Evolutionary conservation across 2,797 vertebrate species (phyloP), one percentile per base, ranked within the genome.

Genomic region (Spinus olivaceus): DNA sequence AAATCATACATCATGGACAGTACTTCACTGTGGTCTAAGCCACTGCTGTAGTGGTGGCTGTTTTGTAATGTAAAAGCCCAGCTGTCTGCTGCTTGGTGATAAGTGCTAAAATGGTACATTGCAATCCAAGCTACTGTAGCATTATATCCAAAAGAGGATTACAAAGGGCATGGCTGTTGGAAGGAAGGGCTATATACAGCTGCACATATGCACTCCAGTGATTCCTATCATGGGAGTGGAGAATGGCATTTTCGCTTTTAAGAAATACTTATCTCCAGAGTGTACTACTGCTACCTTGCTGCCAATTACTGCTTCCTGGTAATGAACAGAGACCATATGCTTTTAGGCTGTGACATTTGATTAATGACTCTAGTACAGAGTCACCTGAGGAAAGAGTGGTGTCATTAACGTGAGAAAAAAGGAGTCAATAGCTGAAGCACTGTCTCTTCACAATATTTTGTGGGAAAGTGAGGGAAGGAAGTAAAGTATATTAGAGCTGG

Each of bases 51-150:
- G 32, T 10, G 6, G 23, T 72, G 76, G 47, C 50, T 81, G 47
- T 66, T 93, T 83, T 81, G 81, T 81, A 25, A 72, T 35, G 50
- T n/a, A 87, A 93, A 92, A 92, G 50, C 57, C 41, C 72, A 81
- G 41, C 61, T 96, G 89, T 70, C 91, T 96, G 94, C 89, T 96
- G 60, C 79, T 69, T 17, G 24, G 69, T 56, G 91, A 69, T 95
- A 95, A 95, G 79, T 91, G 46, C 78, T 91, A 91, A 80, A 96
- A 57, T 22, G 82, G 67, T 46, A 18, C 61, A 22, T 10, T 65
- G 74, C 73, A 78, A 50, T 46, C 76, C 78, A 71, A 88, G 67
- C 33, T 71, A 18, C 57, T 66, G n/a, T 25, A 87, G 64, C 61
- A 49, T 81, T 79, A 74, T 22, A 81, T 79, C 54, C 72, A 79